A percentile compares a stretch with the other conserved stretches of the same genome.
Conservation (phyloP, 1,140 invertebrate genomes). For the Heliconius hermathena region DNA sequence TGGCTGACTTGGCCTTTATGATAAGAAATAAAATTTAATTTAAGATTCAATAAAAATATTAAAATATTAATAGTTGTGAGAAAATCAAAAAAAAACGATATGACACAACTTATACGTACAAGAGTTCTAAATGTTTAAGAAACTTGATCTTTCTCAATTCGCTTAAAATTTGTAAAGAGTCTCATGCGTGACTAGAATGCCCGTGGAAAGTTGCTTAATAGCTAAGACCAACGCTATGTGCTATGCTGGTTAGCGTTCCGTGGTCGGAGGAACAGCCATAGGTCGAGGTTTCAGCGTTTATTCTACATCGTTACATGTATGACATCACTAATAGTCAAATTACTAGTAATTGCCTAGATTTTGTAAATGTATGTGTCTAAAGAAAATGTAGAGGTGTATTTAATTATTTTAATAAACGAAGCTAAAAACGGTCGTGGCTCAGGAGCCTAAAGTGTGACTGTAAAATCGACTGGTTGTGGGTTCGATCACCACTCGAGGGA, state of each 20-base stretch:
- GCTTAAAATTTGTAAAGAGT: slow-evolving; percentile 30
- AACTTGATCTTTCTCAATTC: slow-evolving; percentile 32
- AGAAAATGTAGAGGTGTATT: too few relatives aligned
- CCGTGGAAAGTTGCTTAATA: slow-evolving; percentile 20
- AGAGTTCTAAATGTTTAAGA: slow-evolving; percentile 23
- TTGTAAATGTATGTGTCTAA: neutral
- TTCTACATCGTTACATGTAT: neutral
- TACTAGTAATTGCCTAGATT: neutral
- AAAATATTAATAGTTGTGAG: too few relatives aligned
- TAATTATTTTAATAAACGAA: too few relatives aligned
- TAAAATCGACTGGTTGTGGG: too few relatives aligned
- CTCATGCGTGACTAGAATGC: slow-evolving; percentile 45
- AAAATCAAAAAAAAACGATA: neutral
- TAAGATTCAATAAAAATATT: too few relatives aligned
- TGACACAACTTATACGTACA: slow-evolving; percentile 18
- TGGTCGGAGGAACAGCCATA: neutral
- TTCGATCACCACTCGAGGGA: too few relatives aligned
- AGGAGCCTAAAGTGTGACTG: too few relatives aligned
- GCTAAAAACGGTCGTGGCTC: too few relatives aligned
- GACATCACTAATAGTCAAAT: neutral
- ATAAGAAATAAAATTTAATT: neutral
- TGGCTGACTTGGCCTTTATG: neutral
- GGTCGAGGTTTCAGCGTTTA: neutral
- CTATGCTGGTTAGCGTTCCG: neutral
- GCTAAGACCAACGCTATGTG: neutral